phyloP scores from a whole-genome alignment of 2,113 vertebrate species.

The Cheirogaleus medius region DNA sequence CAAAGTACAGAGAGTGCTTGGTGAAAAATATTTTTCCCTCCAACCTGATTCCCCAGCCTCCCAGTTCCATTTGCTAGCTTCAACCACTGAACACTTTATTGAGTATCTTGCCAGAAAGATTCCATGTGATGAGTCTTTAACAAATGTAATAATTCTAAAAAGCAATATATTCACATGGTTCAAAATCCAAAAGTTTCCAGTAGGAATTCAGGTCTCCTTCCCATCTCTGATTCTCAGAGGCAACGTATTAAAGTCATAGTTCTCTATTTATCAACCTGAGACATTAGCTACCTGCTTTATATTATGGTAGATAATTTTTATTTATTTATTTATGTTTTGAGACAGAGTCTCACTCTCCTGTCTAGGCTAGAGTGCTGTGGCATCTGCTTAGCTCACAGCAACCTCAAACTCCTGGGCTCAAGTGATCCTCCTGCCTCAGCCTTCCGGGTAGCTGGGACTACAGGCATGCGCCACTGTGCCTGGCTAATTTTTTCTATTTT shows the following conservation, averaged over 20 bases:
- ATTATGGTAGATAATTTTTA: not conserved
- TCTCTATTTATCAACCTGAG: not conserved
- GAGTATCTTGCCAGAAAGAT: not conserved
- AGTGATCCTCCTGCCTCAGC: too few relatives aligned
- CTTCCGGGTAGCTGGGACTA: too few relatives aligned
- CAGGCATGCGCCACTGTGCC: too few relatives aligned
- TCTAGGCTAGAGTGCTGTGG: too few relatives aligned
- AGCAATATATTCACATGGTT: not conserved
- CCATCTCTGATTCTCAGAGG: not conserved
- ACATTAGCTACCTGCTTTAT: not conserved
- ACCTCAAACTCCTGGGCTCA: too few relatives aligned
- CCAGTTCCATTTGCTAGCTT: not conserved
- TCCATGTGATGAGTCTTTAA: not conserved
- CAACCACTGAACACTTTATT: not conserved
- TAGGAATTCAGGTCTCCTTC: not conserved
- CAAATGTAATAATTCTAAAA: not conserved
- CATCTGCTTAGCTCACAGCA: too few relatives aligned
- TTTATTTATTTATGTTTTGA: too few relatives aligned
- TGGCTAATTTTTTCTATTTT: too few relatives aligned
- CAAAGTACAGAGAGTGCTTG: not conserved
- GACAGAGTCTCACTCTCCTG: too few relatives aligned
- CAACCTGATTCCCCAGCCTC: not conserved
- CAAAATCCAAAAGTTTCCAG: not conserved
- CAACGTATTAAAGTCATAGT: not conserved
- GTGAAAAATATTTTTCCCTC: not conserved